phyloP scores from a whole-genome alignment of 1,140 invertebrate species.

The Latrodectus geometricus region DNA sequence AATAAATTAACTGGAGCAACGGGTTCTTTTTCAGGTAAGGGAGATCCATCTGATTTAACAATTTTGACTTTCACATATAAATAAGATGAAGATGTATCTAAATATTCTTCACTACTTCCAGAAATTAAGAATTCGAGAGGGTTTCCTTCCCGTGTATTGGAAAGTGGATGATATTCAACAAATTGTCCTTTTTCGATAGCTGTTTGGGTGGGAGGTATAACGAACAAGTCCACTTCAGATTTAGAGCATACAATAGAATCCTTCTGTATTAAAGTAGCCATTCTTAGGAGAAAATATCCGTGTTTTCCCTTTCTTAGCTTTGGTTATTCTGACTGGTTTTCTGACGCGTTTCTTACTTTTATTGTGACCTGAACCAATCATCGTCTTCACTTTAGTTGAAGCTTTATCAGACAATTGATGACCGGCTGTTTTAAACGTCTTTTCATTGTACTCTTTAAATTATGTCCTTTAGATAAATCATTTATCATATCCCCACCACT shows the following conservation, averaged over 20 bases:
- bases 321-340: too few species aligned
- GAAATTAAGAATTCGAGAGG: not conserved
- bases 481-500: too few species aligned
- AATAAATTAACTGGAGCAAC: not conserved
- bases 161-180: not conserved
- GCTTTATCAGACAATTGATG: too few species aligned
- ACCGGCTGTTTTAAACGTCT: too few species aligned
- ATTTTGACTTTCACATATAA: conserved; percentile 10
- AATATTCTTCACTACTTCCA: not conserved
- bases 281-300: conserved; percentile 14
- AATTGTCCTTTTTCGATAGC: not conserved
- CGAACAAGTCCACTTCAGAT: conserved; percentile 2
- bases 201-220: not conserved
- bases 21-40: not conserved
- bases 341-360: too few species aligned
- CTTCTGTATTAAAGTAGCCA: not conserved
- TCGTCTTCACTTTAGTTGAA: too few species aligned
- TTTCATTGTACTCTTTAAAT: too few species aligned
- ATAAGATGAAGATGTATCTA: not conserved
- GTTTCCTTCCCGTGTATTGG: not conserved
- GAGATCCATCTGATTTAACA: not conserved
- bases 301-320: not conserved
- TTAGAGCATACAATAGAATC: not conserved
- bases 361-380: too few species aligned
- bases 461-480: too few species aligned